phyloP scores from a whole-genome alignment of 2,113 vertebrate genomes.

The Sialia sialis region DNA sequence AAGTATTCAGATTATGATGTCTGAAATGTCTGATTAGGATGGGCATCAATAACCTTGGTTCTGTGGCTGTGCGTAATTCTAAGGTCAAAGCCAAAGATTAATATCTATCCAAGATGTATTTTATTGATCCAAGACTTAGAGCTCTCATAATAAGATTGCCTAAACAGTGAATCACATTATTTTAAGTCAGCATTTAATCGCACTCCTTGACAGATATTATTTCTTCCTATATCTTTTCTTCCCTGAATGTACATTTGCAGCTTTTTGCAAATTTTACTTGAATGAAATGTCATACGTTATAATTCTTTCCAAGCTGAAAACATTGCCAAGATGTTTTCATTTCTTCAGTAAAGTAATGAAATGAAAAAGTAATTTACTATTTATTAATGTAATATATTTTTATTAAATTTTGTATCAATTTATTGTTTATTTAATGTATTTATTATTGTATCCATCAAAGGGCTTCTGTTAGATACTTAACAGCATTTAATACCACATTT shows the following conservation, averaged over 20 bases:
- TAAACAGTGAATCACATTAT: neutral
- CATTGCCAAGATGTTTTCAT: accelerated
- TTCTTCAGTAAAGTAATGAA: no score
- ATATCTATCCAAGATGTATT: neutral
- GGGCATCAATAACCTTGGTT: neutral
- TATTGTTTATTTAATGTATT: no score
- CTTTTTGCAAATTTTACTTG: neutral
- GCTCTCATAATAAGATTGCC: neutral
- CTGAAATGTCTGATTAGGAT: neutral
- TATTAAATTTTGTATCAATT: no score
- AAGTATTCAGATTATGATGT: neutral
- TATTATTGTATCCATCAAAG: neutral
- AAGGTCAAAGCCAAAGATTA: slow-evolving; percentile 7
- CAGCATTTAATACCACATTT: neutral
- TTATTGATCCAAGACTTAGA: neutral
- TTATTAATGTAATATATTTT: no score
- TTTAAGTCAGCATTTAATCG: neutral
- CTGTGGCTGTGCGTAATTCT: neutral
- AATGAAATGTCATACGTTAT: neutral
- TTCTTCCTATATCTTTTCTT: neutral
- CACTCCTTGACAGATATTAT: neutral
- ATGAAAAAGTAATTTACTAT: neutral
- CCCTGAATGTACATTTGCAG: neutral
- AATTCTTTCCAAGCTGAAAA: neutral
- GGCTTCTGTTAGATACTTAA: neutral